Conservation (phyloP, 1,140 invertebrate genomes). For the Leptinotarsa texana region DNA sequence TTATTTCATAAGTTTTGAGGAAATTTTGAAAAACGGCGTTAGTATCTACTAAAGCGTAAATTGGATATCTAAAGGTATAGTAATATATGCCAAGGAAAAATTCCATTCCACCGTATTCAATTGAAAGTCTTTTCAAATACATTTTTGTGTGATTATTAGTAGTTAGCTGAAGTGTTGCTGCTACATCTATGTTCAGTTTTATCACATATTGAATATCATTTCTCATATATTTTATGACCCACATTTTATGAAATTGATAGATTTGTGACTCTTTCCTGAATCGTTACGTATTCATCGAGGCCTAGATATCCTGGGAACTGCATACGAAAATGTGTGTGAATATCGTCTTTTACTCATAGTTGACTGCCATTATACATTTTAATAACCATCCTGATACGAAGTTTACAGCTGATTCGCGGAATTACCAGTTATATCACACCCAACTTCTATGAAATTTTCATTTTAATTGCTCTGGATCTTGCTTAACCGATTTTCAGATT, state of each 20-base stretch:
- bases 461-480: not conserved
- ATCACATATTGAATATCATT: no score
- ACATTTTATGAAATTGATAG: not conserved
- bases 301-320: conserved; percentile 2
- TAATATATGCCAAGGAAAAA: no score
- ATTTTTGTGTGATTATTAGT: no score
- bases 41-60: no score
- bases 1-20: no score
- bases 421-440: not conserved
- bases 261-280: not conserved
- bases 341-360: not conserved
- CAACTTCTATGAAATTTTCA: not conserved
- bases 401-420: not conserved
- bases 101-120: no score
- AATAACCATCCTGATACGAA: not conserved
- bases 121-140: no score
- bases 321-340: not conserved
- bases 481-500: not conserved
- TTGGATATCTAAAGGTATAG: no score
- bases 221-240: not conserved
- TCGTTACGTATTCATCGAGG: not conserved
- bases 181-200: no score
- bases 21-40: no score
- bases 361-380: not conserved
- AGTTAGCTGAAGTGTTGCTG: no score